These are phyloP conservation scores for Coilia nasus DNA, from an alignment of 2,797 vertebrate species.

Conservation along the genomic window DNA sequence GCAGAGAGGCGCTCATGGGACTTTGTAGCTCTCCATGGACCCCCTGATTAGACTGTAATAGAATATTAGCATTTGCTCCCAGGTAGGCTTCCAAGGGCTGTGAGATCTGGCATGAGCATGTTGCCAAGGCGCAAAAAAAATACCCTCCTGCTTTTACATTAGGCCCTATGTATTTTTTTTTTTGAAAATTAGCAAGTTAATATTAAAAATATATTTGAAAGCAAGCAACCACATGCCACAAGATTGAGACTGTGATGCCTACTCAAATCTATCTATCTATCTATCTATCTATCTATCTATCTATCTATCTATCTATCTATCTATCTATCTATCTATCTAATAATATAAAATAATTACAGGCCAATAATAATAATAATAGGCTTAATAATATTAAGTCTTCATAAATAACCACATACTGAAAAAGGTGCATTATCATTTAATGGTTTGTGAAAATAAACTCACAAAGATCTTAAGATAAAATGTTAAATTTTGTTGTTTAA, in stretches of 20 bases:
- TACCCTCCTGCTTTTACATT: conserved; percentile 68
- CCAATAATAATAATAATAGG: not conserved
- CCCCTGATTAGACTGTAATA: conserved; percentile 86
- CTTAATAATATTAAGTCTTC: not conserved
- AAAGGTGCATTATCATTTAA: not conserved
- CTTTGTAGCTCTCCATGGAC: conserved; percentile 78
- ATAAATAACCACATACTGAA: not conserved
- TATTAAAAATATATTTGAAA: not conserved
- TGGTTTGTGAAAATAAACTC: conserved; percentile 54
- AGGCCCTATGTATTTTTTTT: not conserved
- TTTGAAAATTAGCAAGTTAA: not conserved
- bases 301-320: too few species aligned
- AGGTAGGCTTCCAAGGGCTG: conserved; percentile 79
- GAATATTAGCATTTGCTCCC: conserved; percentile 89
- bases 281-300: too few species aligned
- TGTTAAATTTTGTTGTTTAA: conserved; percentile 91
- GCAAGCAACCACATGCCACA: not conserved
- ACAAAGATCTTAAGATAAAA: conserved; percentile 79
- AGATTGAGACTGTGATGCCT: not conserved
- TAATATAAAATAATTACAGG: too few species aligned
- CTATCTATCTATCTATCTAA: too few species aligned
- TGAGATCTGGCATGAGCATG: conserved; percentile 51
- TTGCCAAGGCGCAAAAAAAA: conserved; percentile 50
- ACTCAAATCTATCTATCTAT: too few species aligned
- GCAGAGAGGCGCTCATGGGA: conserved; percentile 75